A percentile compares a stretch with the other conserved stretches of the same genome.
Evolutionary conservation across 2,113 vertebrate species (phyloP).

Genomic region (Rhynchopsitta pachyrhyncha): DNA sequence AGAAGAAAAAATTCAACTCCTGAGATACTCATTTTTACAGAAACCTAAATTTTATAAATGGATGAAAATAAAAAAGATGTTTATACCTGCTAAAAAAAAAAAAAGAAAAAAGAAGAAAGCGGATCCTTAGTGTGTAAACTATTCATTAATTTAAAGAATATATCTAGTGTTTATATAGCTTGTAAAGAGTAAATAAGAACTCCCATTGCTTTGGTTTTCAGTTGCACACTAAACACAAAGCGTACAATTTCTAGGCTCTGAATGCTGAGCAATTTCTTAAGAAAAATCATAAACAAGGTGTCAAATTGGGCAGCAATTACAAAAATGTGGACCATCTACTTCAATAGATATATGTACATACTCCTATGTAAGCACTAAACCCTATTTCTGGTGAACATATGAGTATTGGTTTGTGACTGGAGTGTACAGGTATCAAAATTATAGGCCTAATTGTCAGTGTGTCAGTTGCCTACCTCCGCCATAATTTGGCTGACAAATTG

Average conservation of each 20-base stretch:
- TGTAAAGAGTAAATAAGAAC: background rate
- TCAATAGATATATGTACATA: background rate
- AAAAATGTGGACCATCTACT: background rate
- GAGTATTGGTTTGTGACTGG: accelerated
- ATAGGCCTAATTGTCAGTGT: background rate
- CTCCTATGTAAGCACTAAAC: background rate
- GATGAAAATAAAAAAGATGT: background rate
- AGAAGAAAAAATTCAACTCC: background rate
- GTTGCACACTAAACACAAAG: background rate
- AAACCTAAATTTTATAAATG: background rate
- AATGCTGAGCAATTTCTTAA: background rate
- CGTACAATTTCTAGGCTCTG: background rate
- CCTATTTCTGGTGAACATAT: background rate
- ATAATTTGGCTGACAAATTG: background rate
- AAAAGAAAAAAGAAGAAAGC: background rate
- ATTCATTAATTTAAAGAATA: background rate
- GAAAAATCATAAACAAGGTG: background rate
- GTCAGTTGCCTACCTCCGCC: background rate
- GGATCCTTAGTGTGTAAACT: background rate
- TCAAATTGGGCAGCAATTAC: background rate
- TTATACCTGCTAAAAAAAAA: background rate
- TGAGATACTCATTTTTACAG: background rate
- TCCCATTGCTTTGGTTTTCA: background rate
- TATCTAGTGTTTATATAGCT: background rate
- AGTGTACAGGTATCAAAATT: background rate